These are phyloP conservation scores for Mystacornis crossleyi DNA, from an alignment of 2,113 vertebrate species.

Conservation along the genomic window DNA sequence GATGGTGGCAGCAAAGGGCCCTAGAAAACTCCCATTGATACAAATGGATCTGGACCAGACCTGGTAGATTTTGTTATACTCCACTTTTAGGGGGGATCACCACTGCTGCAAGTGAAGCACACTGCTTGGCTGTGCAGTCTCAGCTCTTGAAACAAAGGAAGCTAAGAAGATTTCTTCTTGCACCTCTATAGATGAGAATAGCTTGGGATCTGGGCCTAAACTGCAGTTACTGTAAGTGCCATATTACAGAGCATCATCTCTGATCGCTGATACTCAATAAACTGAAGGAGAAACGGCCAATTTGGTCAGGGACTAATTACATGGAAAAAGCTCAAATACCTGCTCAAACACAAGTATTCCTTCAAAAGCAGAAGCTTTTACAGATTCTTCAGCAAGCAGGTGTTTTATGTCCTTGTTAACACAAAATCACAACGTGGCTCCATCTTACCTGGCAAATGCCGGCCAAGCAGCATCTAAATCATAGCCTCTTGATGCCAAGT, in stretches of 20 bases:
- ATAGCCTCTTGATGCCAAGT: slow-evolving; percentile 88
- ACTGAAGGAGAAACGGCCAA: neutral
- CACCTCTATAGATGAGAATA: neutral
- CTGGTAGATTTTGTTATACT: neutral
- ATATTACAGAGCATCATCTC: neutral
- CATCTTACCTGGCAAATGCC: slow-evolving; percentile 86
- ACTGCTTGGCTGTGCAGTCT: neutral
- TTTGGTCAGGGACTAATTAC: neutral
- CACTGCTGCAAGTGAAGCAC: neutral
- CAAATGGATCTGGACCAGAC: neutral
- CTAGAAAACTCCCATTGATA: neutral
- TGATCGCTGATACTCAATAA: neutral
- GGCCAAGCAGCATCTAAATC: slow-evolving; percentile 94
- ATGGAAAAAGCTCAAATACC: accelerated
- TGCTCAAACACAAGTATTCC: neutral
- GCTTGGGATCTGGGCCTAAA: neutral
- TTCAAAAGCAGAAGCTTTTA: neutral
- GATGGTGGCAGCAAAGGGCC: neutral
- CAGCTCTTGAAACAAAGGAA: neutral
- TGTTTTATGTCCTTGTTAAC: neutral
- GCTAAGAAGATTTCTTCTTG: neutral
- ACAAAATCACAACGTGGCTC: neutral
- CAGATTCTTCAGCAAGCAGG: neutral
- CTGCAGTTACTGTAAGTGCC: neutral
- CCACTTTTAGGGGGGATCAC: accelerated